These are phyloP conservation scores for Argentina silus DNA, from an alignment of 2,797 vertebrate species.

Conservation along the genomic window DNA sequence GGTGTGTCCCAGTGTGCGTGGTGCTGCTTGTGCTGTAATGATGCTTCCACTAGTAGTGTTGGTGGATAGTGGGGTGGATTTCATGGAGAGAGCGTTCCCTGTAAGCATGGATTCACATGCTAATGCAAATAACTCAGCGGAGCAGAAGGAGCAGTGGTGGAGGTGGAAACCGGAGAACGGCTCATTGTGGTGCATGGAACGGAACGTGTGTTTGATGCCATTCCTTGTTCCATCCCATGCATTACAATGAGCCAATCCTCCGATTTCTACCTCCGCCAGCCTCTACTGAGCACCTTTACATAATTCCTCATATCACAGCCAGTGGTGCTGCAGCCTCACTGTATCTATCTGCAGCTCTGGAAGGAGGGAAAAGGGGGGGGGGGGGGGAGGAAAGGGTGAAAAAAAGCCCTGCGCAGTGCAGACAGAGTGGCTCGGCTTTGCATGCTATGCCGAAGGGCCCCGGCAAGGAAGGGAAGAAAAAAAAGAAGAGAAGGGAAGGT, in stretches of 20 bases:
- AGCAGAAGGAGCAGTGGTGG: slow-evolving; percentile 35
- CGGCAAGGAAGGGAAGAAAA: no score
- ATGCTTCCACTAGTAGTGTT: slow-evolving; percentile 13
- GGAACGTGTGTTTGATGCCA: no score
- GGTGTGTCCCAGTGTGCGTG: slow-evolving; percentile 44
- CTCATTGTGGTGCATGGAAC: no score
- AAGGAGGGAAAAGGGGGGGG: slow-evolving; percentile 62
- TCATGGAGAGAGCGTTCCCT: slow-evolving; percentile 40
- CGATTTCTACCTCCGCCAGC: not conserved
- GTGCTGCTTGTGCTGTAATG: slow-evolving; percentile 34
- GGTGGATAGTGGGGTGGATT: slow-evolving; percentile 38
- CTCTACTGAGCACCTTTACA: slow-evolving; percentile 50
- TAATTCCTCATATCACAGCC: slow-evolving; percentile 59
- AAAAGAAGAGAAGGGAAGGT: slow-evolving; percentile 30
- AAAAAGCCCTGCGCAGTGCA: slow-evolving; percentile 71
- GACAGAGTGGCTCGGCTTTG: slow-evolving; percentile 62
- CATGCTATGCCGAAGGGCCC: slow-evolving; percentile 70
- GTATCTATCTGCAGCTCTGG: slow-evolving; percentile 69
- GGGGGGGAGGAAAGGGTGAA: not conserved
- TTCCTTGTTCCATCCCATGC: no score
- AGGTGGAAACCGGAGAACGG: no score
- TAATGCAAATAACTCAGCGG: slow-evolving; percentile 41
- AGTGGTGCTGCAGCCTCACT: slow-evolving; percentile 66
- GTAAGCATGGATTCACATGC: slow-evolving; percentile 32
- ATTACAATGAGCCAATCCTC: no score